Base-by-base conservation (phyloP, 2,113 vertebrate species). In the Phaetusa simplex region DNA sequence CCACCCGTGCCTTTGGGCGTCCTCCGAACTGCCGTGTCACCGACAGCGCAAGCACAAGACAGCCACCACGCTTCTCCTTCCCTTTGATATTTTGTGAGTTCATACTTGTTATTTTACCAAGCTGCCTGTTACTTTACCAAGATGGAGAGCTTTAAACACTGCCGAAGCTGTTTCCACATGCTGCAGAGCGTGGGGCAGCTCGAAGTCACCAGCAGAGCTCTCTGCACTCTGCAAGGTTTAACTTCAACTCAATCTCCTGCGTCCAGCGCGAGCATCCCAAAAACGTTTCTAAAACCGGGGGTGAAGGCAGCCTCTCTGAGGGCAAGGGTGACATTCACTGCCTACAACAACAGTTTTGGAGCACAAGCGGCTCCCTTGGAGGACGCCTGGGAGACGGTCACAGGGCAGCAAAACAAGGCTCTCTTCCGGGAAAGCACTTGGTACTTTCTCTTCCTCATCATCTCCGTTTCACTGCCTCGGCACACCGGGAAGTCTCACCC, bases 41-140 rank as follows among this genome's bases (percentile, higher is more conserved):
- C 1, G 4, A 6, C 53, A n/a, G 24, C 0, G 21, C 0, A 12
- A 40, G 50, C 66, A 29, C 26, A 15, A 36, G 59, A 21, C 26
- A 11, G 36, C n/a, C 59, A 4, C 62, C 2, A 5, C 3, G 4
- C 52, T 59, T 7, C 36, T 18, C 53, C 2, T 14, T 15, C 53
- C 38, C 53, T 13, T 2, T 4, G 24, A 4, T 43, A 11, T 19
- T 36, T 21, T 36, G 62, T 32, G 11, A 13, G 36, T 32, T 32
- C 26, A 1, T 3, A 5, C 59, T 14, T 21, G 58, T 7, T 22
- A 8, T 43, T 40, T 70, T 34, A 38, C 29, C 1, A 8, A 58
- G 27, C 80, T 18, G 14, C n/a, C 43, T 22, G 34, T 49, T 49
- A 49, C 22, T 49, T 49, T 49, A 49, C 21, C 11, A 22, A 8